Conservation (phyloP, 2,888 invertebrate species). For the Agrochola lota region DNA sequence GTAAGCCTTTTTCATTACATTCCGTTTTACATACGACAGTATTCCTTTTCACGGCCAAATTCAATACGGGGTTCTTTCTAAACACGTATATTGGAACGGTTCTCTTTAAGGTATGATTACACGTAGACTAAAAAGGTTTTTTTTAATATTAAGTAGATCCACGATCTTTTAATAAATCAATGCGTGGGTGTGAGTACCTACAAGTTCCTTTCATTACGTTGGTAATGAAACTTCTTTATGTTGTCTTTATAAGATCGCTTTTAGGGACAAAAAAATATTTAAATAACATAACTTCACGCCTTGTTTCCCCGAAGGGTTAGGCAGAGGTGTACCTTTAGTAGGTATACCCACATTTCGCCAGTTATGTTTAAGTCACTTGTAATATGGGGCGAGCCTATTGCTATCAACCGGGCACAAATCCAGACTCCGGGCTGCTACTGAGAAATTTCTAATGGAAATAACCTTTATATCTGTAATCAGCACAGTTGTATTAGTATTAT, state of each 20-base stretch:
- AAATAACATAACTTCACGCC: neutral
- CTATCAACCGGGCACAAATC: too few relatives aligned
- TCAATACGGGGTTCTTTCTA: constrained; percentile 58
- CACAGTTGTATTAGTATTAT: neutral
- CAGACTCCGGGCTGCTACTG: too few relatives aligned
- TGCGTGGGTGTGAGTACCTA: neutral
- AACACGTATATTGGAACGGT: constrained; percentile 43
- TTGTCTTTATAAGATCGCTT: neutral
- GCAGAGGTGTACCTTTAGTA: too few relatives aligned
- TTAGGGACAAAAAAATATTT: neutral
- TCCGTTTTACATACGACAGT: constrained; percentile 62
- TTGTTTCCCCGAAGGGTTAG: too few relatives aligned
- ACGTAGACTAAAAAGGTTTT: constrained; percentile 14
- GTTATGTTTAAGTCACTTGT: too few relatives aligned
- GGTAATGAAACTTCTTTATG: neutral
- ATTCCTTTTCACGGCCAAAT: constrained; percentile 59
- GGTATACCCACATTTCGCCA: too few relatives aligned
- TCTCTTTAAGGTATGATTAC: constrained; percentile 20
- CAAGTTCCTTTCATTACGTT: neutral
- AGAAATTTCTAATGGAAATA: too few relatives aligned
- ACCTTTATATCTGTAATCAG: neutral
- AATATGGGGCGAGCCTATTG: too few relatives aligned
- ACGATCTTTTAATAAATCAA: neutral
- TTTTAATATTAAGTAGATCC: constrained; percentile 2
- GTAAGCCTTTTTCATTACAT: constrained; percentile 65